phyloP scores from a whole-genome alignment of 2,888 invertebrate genomes.

The Drosophila sordidula region DNA sequence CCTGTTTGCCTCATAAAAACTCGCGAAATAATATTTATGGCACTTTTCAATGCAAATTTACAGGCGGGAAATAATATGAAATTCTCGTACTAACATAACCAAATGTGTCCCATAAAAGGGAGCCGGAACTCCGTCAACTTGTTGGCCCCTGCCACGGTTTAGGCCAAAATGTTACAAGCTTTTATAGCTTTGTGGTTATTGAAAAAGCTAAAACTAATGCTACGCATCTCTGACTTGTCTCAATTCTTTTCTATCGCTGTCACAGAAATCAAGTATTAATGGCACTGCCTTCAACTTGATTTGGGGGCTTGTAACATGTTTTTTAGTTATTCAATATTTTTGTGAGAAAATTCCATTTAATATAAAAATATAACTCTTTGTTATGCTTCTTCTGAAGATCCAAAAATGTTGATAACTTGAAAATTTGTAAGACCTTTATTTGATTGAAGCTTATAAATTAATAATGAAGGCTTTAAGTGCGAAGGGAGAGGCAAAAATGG shows the following conservation, averaged over 20 bases:
- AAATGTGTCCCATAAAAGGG: constrained; percentile 29
- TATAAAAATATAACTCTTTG: not conserved
- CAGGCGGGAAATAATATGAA: constrained; percentile 63
- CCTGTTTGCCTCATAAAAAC: constrained; percentile 61
- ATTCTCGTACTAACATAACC: constrained; percentile 46
- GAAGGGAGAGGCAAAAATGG: not conserved
- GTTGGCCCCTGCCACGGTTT: not conserved
- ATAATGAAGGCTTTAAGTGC: constrained; percentile 5
- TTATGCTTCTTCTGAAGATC: not conserved
- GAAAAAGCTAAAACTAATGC: constrained; percentile 14
- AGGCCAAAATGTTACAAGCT: constrained; percentile 4
- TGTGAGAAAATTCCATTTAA: not conserved
- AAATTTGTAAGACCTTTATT: not conserved
- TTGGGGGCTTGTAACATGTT: not conserved
- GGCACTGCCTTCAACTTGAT: not conserved
- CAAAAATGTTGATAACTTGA: constrained; percentile 1
- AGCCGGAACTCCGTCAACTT: constrained; percentile 20
- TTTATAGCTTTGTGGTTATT: constrained; percentile 2
- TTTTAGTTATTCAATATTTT: constrained; percentile 2
- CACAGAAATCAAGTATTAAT: not conserved
- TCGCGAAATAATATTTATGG: constrained; percentile 76
- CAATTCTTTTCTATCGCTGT: not conserved
- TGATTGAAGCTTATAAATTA: constrained; percentile 4
- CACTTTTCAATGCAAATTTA: constrained; percentile 76
- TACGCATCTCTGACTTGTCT: not conserved